Conservation (phyloP, 2,888 invertebrate genomes). For the Macropis europaea region DNA sequence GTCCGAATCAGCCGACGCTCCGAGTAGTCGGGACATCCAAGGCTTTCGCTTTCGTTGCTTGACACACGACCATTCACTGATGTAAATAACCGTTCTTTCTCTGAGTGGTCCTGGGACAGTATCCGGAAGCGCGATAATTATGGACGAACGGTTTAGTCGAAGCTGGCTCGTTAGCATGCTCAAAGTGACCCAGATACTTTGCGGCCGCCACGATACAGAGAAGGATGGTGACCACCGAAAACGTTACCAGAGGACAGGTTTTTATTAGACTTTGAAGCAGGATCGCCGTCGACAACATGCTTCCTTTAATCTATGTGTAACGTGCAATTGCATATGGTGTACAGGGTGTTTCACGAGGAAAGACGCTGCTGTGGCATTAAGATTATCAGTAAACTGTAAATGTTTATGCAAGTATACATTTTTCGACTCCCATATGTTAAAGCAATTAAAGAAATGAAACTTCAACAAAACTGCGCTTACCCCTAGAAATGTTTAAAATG, state of each 20-base stretch:
- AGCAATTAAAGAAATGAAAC: too few species aligned
- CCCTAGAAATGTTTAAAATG: too few species aligned
- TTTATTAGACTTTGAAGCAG: neutral
- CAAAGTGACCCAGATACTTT: constrained; percentile 1
- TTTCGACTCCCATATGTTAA: too few species aligned
- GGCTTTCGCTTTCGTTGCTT: neutral
- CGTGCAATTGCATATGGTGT: constrained; percentile 5
- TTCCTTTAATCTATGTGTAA: constrained; percentile 22
- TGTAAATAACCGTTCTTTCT: neutral
- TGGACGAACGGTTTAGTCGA: neutral
- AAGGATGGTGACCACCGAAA: neutral
- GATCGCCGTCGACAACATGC: neutral
- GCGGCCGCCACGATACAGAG: neutral
- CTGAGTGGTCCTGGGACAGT: neutral
- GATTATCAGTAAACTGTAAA: too few species aligned
- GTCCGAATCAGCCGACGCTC: too few species aligned
- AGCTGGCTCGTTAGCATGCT: constrained; percentile 16
- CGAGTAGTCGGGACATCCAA: too few species aligned
- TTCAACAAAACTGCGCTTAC: too few species aligned
- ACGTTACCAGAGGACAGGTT: neutral
- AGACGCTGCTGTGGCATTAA: too few species aligned
- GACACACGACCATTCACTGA: too few species aligned
- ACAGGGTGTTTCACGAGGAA: too few species aligned
- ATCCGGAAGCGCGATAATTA: neutral
- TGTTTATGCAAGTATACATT: too few species aligned